Evolutionary conservation across 2,888 invertebrate species (phyloP).

Genomic region (Hybos culiciformis): DNA sequence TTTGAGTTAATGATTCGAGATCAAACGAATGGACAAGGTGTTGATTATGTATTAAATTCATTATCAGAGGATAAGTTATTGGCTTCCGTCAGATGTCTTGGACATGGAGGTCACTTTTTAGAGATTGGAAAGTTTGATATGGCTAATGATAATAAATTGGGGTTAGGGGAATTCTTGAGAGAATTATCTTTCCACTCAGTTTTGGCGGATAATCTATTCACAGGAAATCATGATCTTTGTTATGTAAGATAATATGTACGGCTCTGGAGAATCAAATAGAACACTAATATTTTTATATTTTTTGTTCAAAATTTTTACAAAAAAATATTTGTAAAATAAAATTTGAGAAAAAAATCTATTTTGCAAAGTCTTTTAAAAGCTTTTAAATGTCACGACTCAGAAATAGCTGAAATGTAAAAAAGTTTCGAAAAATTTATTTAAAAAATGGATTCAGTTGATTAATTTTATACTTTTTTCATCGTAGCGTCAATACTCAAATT

Average conservation of each 20-base stretch:
- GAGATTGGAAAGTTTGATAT: constrained; percentile 82
- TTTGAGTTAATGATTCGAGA: constrained; percentile 76
- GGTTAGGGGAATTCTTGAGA: constrained; percentile 53
- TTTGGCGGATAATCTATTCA: constrained; percentile 56
- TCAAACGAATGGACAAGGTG: constrained; percentile 73
- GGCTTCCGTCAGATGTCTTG: constrained; percentile 50
- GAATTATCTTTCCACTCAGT: constrained; percentile 66
- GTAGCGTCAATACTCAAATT: no score
- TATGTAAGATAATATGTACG: constrained; percentile 16
- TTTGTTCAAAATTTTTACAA: not conserved
- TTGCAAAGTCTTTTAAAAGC: no score
- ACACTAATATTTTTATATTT: no score
- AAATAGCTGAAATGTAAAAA: no score
- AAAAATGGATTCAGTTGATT: no score
- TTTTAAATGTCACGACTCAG: no score
- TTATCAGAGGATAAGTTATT: constrained; percentile 81
- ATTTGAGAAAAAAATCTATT: no score
- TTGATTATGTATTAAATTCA: constrained; percentile 84
- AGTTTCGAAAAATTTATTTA: no score
- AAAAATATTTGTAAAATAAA: not conserved
- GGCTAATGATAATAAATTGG: constrained; percentile 47
- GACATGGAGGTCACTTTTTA: constrained; percentile 51
- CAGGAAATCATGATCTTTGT: constrained; percentile 34
- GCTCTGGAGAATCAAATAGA: no score
- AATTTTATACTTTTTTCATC: no score